Evolutionary conservation across 2,797 vertebrate genomes (phyloP).

Genomic region (Liasis olivaceus): DNA sequence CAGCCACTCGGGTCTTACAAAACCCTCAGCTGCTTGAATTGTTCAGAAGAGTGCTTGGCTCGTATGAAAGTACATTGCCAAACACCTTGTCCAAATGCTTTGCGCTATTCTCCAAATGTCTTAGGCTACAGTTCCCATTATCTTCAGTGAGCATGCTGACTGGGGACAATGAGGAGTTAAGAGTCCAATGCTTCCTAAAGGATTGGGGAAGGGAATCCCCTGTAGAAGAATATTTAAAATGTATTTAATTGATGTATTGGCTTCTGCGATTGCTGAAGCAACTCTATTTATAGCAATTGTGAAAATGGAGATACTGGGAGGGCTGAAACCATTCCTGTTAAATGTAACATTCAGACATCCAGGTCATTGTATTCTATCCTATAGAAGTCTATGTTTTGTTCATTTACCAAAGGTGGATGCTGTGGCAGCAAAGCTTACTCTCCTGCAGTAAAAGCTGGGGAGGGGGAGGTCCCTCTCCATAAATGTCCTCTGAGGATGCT

Average conservation of each 20-base stretch:
- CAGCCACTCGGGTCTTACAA: not conserved
- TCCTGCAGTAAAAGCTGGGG: not conserved
- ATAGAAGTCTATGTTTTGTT: not conserved
- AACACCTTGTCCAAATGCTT: not conserved
- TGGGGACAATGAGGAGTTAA: too few species aligned
- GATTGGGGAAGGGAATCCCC: not conserved
- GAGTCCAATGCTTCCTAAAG: not conserved
- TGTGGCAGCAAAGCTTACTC: not conserved
- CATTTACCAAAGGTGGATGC: not conserved
- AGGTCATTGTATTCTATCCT: not conserved
- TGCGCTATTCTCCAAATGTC: too few species aligned
- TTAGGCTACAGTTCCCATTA: too few species aligned
- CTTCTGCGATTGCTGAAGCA: not conserved
- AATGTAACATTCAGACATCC: not conserved
- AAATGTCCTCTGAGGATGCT: not conserved
- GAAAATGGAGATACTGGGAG: not conserved
- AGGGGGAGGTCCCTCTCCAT: not conserved
- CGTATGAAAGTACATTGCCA: not conserved
- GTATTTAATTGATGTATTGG: not conserved
- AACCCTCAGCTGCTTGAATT: not conserved
- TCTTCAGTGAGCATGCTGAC: too few species aligned
- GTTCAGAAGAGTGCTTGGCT: not conserved
- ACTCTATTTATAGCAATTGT: constrained; percentile 19
- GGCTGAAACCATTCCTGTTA: not conserved
- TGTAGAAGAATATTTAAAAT: not conserved